These are phyloP conservation scores for Onychostruthus taczanowskii DNA, from an alignment of 2,113 vertebrate species.

Conservation along the genomic window DNA sequence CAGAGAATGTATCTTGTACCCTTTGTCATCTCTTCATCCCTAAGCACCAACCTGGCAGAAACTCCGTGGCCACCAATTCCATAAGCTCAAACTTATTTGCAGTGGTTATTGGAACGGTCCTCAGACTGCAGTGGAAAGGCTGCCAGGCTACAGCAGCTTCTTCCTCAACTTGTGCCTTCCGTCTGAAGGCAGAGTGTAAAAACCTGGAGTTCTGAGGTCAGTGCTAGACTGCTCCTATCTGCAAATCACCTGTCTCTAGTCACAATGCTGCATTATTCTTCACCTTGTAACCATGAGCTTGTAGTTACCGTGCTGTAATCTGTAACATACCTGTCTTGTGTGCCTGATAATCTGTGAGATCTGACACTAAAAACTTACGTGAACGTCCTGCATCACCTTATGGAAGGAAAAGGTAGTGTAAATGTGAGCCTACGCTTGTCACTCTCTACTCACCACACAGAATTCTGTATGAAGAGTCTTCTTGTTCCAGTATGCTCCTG, in stretches of 20 bases:
- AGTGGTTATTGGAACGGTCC: background rate
- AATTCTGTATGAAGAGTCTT: background rate
- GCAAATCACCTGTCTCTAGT: background rate
- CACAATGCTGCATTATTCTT: background rate
- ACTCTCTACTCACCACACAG: background rate
- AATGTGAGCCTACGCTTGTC: background rate
- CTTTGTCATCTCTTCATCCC: background rate
- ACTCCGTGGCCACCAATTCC: background rate
- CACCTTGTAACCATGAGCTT: accelerated
- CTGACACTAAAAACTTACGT: background rate
- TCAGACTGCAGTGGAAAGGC: background rate
- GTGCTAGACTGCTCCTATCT: background rate
- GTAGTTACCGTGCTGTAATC: background rate
- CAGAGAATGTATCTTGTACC: background rate
- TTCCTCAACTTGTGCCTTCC: background rate
- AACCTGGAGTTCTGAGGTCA: background rate
- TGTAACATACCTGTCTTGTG: accelerated
- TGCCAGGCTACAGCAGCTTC: background rate
- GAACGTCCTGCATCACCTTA: background rate
- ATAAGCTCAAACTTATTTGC: background rate
- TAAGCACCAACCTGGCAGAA: background rate
- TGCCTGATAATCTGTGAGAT: background rate
- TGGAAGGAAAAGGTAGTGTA: background rate
- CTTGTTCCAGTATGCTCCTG: background rate
- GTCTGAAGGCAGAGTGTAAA: background rate